Percentiles rank a stretch among this genome's conserved stretches.
Conservation (phyloP, 2,113 vertebrate genomes). For the Lethenteron reissneri region DNA sequence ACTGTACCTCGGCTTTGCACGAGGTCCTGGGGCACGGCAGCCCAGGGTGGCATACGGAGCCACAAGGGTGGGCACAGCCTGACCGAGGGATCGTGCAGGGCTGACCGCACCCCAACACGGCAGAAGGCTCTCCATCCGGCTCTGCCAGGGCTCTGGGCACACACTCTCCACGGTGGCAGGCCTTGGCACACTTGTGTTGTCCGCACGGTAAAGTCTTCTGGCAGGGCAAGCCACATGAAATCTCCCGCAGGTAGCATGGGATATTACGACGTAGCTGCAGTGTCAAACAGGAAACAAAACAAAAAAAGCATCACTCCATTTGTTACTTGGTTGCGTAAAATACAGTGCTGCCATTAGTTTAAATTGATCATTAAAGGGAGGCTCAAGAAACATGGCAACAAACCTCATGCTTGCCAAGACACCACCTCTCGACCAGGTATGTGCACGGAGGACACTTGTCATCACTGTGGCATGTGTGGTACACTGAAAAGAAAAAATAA, state of each 20-base stretch:
- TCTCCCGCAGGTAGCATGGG: conserved; percentile 80
- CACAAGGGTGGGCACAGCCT: conserved; percentile 66
- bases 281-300: no score
- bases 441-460: conserved; percentile 93
- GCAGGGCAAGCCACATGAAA: conserved; percentile 75
- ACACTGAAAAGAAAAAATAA: conserved; percentile 28
- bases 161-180: conserved; percentile 78
- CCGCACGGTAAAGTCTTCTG: conserved; percentile 47
- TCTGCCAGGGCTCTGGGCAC: background rate
- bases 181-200: conserved; percentile 62
- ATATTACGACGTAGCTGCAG: conserved; percentile 71
- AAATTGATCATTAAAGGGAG: background rate
- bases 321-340: no score
- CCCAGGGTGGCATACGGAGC: conserved; percentile 52
- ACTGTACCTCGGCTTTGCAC: conserved; percentile 53
- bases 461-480: conserved; percentile 84
- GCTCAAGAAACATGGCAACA: conserved; percentile 14
- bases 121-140: background rate
- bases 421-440: conserved; percentile 87
- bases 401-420: conserved; percentile 96
- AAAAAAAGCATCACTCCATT: no score
- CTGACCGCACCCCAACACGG: conserved; percentile 53
- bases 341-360: conserved; percentile 4
- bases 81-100: conserved; percentile 40
- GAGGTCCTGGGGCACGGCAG: conserved; percentile 38